phyloP scores from a whole-genome alignment of 2,797 vertebrate species.

The Telmatherina bonti region DNA sequence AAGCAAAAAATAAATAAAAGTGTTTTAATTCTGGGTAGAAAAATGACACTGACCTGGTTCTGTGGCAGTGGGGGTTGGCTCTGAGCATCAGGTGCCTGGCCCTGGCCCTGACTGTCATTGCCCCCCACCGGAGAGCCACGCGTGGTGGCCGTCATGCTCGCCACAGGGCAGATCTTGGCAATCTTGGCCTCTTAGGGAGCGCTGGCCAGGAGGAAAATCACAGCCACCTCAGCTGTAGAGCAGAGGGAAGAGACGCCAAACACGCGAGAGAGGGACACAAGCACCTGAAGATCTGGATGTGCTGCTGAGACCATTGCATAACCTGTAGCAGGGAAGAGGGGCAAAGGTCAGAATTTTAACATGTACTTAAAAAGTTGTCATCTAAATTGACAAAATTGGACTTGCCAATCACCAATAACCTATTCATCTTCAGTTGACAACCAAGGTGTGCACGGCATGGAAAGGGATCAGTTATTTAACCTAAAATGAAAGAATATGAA shows the following conservation, averaged over 20 bases:
- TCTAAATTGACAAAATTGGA: slow-evolving; percentile 6
- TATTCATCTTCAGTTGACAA: neutral
- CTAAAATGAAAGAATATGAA: slow-evolving; percentile 1
- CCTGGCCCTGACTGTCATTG: slow-evolving; percentile 98
- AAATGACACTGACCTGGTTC: slow-evolving; percentile 91
- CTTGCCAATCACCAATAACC: neutral
- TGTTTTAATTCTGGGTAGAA: neutral
- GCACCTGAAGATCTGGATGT: slow-evolving; percentile 96
- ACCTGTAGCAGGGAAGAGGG: slow-evolving; percentile 81
- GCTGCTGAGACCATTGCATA: slow-evolving; percentile 99
- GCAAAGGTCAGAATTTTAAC: slow-evolving; percentile 52
- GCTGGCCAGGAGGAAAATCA: slow-evolving; percentile 96
- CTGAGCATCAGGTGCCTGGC: slow-evolving; percentile 97
- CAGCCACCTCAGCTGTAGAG: slow-evolving; percentile 95
- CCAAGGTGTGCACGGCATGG: neutral
- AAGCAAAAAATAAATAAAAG: neutral
- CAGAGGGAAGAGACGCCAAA: slow-evolving; percentile 95
- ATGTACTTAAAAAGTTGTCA: neutral
- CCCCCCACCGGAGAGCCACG: slow-evolving; percentile 99
- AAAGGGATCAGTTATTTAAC: neutral
- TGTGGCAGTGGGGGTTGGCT: slow-evolving; percentile 98
- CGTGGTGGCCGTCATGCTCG: slow-evolving; percentile 99
- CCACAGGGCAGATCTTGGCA: slow-evolving; percentile 99
- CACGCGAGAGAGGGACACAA: slow-evolving; percentile 94
- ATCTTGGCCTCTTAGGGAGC: slow-evolving; percentile 99